Evolutionary conservation across 2,113 vertebrate genomes (phyloP).

Genomic region (Toxostoma redivivum): DNA sequence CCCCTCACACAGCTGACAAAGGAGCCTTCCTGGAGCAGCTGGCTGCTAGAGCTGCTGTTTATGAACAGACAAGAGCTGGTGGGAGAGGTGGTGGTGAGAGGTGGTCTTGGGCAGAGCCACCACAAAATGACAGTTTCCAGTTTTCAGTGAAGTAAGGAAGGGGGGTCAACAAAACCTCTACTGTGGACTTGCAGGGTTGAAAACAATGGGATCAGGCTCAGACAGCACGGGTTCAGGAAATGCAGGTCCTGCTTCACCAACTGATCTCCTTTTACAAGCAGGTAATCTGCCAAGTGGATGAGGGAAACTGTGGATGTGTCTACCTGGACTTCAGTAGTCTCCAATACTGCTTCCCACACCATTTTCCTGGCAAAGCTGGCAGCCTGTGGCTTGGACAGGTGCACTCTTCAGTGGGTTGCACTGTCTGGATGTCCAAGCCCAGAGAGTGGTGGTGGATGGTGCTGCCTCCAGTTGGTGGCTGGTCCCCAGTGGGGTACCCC

Average conservation of each 20-base stretch:
- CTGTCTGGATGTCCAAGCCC: neutral
- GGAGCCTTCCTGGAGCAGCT: neutral
- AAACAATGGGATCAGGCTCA: neutral
- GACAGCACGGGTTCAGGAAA: neutral
- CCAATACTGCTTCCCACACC: neutral
- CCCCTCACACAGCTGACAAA: neutral
- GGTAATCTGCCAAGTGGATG: neutral
- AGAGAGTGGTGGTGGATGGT: too few species aligned
- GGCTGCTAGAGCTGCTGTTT: neutral
- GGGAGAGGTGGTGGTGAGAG: neutral
- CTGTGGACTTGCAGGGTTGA: neutral
- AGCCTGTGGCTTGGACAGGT: neutral
- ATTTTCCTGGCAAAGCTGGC: neutral
- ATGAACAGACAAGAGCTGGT: neutral
- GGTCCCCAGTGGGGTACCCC: neutral
- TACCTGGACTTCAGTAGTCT: neutral
- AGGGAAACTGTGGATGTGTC: neutral
- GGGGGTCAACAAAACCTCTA: neutral
- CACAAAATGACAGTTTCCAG: neutral
- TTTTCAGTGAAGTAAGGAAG: neutral
- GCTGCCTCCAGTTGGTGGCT: too few species aligned
- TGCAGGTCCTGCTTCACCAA: neutral
- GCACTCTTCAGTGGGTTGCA: neutral
- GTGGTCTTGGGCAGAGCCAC: neutral
- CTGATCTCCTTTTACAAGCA: neutral